Percentiles rank a stretch among this genome's conserved stretches.
Evolutionary conservation across 2,113 vertebrate species (phyloP).

Genomic region (Pseudopipra pipra): DNA sequence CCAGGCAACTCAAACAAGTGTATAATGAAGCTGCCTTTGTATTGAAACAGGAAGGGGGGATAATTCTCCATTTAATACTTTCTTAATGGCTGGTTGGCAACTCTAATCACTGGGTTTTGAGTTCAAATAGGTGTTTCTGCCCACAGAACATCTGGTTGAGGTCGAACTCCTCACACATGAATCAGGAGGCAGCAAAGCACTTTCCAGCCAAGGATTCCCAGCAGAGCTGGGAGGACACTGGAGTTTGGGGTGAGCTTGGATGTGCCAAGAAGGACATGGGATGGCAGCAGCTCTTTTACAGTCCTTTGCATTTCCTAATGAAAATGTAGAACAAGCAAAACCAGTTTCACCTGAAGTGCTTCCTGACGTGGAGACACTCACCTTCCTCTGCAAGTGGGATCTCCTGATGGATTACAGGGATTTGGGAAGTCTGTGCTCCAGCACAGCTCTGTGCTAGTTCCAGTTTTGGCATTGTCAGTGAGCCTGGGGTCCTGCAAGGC

Average conservation of each 20-base stretch:
- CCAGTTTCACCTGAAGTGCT: not conserved
- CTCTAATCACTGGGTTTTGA: constrained; percentile 65
- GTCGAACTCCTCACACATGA: not conserved
- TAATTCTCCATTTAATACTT: constrained; percentile 47
- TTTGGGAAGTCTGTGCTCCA: not conserved
- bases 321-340: not conserved
- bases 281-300: not conserved
- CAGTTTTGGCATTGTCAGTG: accelerated
- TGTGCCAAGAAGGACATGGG: not conserved
- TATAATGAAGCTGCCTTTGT: constrained; percentile 64
- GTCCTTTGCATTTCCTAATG: not conserved
- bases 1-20: constrained; percentile 27
- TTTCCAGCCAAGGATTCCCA: not conserved
- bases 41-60: constrained; percentile 46
- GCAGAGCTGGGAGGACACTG: not conserved
- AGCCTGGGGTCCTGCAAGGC: not conserved
- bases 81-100: constrained; percentile 71
- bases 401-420: accelerated
- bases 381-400: accelerated
- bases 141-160: constrained; percentile 68
- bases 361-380: accelerated
- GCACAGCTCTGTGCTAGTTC: not conserved
- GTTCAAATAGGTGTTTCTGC: constrained; percentile 54
- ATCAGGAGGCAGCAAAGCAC: not conserved
- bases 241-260: not conserved